Base-by-base conservation (phyloP, 2,888 invertebrate species). In the Calliopum simillimum region DNA sequence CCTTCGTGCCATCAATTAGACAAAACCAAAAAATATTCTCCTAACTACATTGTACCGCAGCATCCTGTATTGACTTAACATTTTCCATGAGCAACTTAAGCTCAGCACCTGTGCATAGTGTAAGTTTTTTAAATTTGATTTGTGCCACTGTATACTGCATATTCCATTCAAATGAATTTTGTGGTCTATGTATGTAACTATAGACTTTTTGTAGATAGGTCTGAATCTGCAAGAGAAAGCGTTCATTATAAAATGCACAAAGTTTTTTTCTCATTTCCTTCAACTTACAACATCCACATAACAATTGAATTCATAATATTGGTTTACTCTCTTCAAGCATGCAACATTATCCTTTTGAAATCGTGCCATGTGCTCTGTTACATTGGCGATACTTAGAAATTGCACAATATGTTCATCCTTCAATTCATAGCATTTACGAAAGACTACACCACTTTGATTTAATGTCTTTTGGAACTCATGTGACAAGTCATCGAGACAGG, bases 231-330 rank as follows among this genome's bases (percentile, higher is more conserved):
- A 6, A 1, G 1, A 21, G 1, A 19, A 21, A 21, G 4, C 13
- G n/a, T n/a, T n/a, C n/a, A n/a, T n/a, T n/a, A n/a, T n/a, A n/a
- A n/a, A n/a, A n/a, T 6, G 16, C 6, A 16, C 11, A 43, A 4
- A 43, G n/a, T 11, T 2, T 1, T 8, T 19, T 16, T 5, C 4
- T 16, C 19, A 21, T 43, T 19, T 11, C 6, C 11, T 1, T 1
- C 1, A 14, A 21, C 59, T 43, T 21, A 59, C 59, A 19, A 12
- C 19, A 1, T 19, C 6, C 43, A 59, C 59, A 19, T 59, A 59
- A 19, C 59, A 59, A 21, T 59, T 59, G 44, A 59, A 59, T 59
- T 59, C 59, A 59, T 59, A 59, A 13, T 11, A 59, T 0, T 41
- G 41, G 0, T 43, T 16, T 13, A 6, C 43, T 33, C 25, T 19